Evolutionary conservation across 2,888 invertebrate genomes (phyloP).

Genomic region (Minunthozetes semirufus): DNA sequence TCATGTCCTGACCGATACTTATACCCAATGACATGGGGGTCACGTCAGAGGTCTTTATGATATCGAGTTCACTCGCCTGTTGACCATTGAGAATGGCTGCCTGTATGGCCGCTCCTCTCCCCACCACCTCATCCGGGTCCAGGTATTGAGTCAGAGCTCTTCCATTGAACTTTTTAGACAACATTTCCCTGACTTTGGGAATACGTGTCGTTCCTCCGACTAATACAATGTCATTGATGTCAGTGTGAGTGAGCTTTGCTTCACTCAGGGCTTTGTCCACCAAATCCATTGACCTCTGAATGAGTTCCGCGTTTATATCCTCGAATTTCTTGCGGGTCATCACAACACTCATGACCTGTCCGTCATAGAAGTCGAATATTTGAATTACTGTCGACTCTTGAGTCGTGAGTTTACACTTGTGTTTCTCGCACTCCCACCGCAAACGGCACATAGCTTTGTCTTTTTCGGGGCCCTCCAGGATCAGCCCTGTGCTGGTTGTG

Average conservation of each 20-base stretch:
- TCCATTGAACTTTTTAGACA: slow-evolving; percentile 37
- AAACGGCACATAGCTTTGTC: slow-evolving; percentile 36
- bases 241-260: slow-evolving; percentile 11
- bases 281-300: slow-evolving; percentile 34
- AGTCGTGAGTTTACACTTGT: slow-evolving; percentile 44
- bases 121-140: slow-evolving; percentile 37
- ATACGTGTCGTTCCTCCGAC: slow-evolving; percentile 39
- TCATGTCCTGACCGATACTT: neutral
- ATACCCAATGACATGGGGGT: neutral
- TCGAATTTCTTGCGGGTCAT: slow-evolving; percentile 39
- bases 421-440: slow-evolving; percentile 38
- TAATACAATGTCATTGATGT: slow-evolving; percentile 38
- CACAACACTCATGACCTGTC: slow-evolving; percentile 22
- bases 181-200: slow-evolving; percentile 33
- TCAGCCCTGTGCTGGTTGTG: slow-evolving; percentile 28
- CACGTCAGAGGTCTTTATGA: neutral
- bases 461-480: slow-evolving; percentile 23
- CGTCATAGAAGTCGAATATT: slow-evolving; percentile 31
- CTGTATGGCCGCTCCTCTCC: slow-evolving; percentile 39
- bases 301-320: slow-evolving; percentile 25
- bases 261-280: slow-evolving; percentile 35
- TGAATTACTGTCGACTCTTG: slow-evolving; percentile 31
- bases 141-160: slow-evolving; percentile 30
- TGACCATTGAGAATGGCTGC: slow-evolving; percentile 25
- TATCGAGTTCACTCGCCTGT: neutral